These are phyloP conservation scores for Macquaria australasica DNA, from an alignment of 2,113 vertebrate species.

Conservation along the genomic window DNA sequence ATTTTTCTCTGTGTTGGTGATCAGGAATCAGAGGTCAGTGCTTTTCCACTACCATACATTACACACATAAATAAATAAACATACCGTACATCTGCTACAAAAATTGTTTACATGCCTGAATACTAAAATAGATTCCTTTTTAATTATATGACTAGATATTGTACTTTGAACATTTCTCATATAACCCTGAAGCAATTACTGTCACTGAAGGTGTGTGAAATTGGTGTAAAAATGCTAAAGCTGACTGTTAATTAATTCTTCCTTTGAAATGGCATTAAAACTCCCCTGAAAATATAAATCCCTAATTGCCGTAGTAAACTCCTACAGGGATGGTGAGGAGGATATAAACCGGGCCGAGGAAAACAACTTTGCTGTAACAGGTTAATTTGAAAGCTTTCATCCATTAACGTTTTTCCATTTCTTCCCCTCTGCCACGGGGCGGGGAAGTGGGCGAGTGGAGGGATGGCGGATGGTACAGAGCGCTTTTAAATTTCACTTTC, in stretches of 20 bases:
- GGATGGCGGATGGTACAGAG: constrained; percentile 27
- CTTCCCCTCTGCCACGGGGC: constrained; percentile 42
- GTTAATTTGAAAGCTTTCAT: constrained; percentile 69
- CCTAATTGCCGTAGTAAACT: constrained; percentile 71
- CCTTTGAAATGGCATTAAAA: constrained; percentile 79
- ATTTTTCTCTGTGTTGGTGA: not conserved
- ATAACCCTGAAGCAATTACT: constrained; percentile 76
- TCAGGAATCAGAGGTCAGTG: constrained; percentile 14
- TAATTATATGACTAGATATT: constrained; percentile 59
- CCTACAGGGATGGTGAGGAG: constrained; percentile 60
- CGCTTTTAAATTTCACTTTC: constrained; percentile 39
- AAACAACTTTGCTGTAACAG: constrained; percentile 68
- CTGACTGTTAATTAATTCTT: constrained; percentile 75
- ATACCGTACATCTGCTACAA: constrained; percentile 12
- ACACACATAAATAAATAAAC: constrained; percentile 9
- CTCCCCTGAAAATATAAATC: constrained; percentile 77
- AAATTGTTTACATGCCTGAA: constrained; percentile 38
- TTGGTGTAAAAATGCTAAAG: constrained; percentile 75
- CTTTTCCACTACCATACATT: not conserved
- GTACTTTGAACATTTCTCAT: constrained; percentile 70
- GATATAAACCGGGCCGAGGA: constrained; percentile 56
- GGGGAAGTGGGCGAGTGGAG: constrained; percentile 29
- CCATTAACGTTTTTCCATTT: constrained; percentile 48
- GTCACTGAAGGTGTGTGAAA: constrained; percentile 78
- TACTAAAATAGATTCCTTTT: constrained; percentile 57